Evolutionary conservation across 2,797 vertebrate genomes (phyloP), one percentile per base, ranked within the genome.

Genomic region (Cossypha niveicapilla): DNA sequence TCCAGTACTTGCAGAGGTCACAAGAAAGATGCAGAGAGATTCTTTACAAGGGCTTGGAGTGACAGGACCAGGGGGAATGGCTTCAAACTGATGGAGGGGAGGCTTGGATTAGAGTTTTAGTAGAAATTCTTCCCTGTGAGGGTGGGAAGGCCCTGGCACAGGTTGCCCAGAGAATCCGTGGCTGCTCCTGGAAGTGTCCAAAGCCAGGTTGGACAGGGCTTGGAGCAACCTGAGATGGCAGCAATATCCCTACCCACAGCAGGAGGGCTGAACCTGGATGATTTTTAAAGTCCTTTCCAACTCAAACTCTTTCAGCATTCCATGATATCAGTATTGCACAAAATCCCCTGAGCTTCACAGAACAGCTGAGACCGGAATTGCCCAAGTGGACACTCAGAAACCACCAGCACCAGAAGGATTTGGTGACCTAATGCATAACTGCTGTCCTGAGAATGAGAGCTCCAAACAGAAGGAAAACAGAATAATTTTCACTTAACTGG

Each of bases 401-500:
- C 22, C 51, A 44, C 21, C 60, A 73, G 63, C 47, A 82, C 28
- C 37, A 63, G 50, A 45, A 87, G 41, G 37, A 44, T 47, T 50
- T 70, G n/a, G 34, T 87, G 62, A 56, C 47, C 42, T 67, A 35
- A 57, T 50, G 8, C 23, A 14, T 21, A 71, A 32, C n/a, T 60
- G 3, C 11, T 32, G 74, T 56, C 44, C 16, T 60, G 71, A 73
- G 74, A 79, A 76, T 17, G 57, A 74, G 37, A 56, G 41, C 23
- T 71, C 24, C 56, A 74, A 93, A 87, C 63, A 89, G 81, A 81
- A 85, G 60, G 54, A 89, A 93, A 91, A 85, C n/a, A 48, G 75
- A 92, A 67, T 89, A 61, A 94, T 94, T 96, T 94, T 96, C 92
- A 87, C 67, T 89, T 82, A 96, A 91, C 71, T 92, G 89, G 82